Percentiles rank a stretch among this genome's conserved stretches.
Evolutionary conservation across 2,888 invertebrate genomes (phyloP).

Genomic region (Gortyna flavago): DNA sequence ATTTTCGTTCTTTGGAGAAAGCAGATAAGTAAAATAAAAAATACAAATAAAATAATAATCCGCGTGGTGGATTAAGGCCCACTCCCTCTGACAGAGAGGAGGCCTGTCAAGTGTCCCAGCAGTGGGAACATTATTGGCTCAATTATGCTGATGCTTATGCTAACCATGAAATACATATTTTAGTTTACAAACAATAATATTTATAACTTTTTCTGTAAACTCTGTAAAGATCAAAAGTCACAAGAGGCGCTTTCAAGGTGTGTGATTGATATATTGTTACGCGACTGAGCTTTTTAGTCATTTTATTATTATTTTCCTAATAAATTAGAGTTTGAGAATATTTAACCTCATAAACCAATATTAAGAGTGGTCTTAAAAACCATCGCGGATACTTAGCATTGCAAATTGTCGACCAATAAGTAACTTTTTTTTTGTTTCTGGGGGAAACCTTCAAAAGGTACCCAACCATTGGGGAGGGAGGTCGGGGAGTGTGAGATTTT

Average conservation of each 20-base stretch:
- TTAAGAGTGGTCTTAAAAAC: conserved; percentile 28
- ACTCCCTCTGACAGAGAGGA: too few species aligned
- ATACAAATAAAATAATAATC: too few species aligned
- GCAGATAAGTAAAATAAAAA: conserved; percentile 28
- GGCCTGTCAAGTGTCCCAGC: too few species aligned
- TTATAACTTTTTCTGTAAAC: conserved; percentile 49
- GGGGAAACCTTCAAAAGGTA: too few species aligned
- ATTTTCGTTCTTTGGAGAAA: conserved; percentile 9
- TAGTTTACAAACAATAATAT: conserved; percentile 36
- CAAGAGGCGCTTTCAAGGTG: conserved; percentile 57
- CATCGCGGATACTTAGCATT: conserved; percentile 64
- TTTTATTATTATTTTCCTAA: conserved; percentile 13
- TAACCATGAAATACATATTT: conserved; percentile 20
- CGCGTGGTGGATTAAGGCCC: too few species aligned
- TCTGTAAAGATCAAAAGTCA: conserved; percentile 55
- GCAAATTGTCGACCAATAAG: conserved; percentile 55
- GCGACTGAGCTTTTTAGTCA: conserved; percentile 29
- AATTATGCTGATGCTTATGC: too few species aligned
- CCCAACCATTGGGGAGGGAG: too few species aligned
- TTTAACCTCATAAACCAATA: conserved; percentile 9
- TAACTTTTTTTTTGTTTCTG: too few species aligned
- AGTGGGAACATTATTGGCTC: background rate
- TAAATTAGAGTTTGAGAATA: background rate
- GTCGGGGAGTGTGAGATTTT: too few species aligned
- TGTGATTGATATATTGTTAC: conserved; percentile 52